A percentile compares a stretch with the other conserved stretches of the same genome.
Evolutionary conservation across 2,113 vertebrate species (phyloP).

Genomic region (Protobothrops flavoviridis): DNA sequence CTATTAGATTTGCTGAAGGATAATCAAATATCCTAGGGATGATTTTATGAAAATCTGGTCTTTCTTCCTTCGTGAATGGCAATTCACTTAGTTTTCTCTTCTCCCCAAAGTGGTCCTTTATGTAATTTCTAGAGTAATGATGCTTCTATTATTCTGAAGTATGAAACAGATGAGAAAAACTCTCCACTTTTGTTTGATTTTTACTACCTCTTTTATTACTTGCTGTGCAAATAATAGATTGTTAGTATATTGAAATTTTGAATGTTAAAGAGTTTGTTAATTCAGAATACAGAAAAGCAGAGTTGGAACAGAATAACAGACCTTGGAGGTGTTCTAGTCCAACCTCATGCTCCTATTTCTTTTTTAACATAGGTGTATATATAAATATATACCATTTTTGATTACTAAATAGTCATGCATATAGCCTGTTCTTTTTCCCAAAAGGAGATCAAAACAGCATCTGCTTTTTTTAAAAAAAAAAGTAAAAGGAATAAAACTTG

Average conservation of each 20-base stretch:
- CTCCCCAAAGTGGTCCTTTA: background rate
- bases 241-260: background rate
- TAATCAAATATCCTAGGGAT: background rate
- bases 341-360: background rate
- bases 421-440: background rate
- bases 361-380: background rate
- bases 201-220: background rate
- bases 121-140: background rate
- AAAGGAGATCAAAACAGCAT: background rate
- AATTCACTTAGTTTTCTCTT: background rate
- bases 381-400: background rate
- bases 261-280: background rate
- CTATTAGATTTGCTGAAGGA: background rate
- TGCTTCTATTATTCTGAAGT: background rate
- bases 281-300: background rate
- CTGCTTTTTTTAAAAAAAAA: background rate
- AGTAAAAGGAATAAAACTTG: background rate
- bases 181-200: background rate
- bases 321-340: background rate
- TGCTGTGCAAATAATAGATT: background rate
- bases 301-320: background rate
- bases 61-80: background rate
- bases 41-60: background rate
- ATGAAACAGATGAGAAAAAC: background rate
- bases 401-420: background rate